Base-by-base conservation (phyloP, 2,888 invertebrate species). In the Smittia aterrima region DNA sequence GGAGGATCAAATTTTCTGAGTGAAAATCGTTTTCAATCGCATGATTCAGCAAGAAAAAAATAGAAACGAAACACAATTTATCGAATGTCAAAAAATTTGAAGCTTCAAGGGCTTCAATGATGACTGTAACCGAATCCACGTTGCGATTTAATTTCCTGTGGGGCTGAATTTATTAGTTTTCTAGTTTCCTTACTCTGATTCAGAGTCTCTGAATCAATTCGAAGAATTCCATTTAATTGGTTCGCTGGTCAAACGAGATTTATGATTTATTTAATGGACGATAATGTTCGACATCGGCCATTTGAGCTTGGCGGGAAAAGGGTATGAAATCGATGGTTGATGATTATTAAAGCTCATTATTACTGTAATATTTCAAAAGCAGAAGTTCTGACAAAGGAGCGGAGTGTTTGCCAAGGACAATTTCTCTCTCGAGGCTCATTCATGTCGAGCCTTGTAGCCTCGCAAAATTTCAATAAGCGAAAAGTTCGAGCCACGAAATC, bases 81-180 rank as follows among this genome's bases (percentile, higher is more conserved):
- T 47, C 11, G 47, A 47, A 47, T 13, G 47, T 13, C 47, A n/a
- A n/a, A 47, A 16, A 13, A 47, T 2, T n/a, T 3, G 47, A 47
- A 16, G 47, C 32, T 47, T n/a, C 16, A 47, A 47, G 47, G 47
- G 16, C 47, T 47, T 11, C 47, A n/a, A 16, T 47, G 47, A 47
- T 4, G 16, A 47, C 47, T 47, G 47, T n/a, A 22, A 62, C 25
- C 13, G 24, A 62, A 3, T 41, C 40, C 40, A 22, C 20, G 66
- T 67, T 67, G 40, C 40, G 22, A 27, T 67, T 67, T 67, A 67
- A 67, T 67, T 67, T 66, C 66, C 66, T 66, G 18, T 38, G 66
- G 38, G 66, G 18, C 9, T 47, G 16, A 47, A 47, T 47, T 47
- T 47, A 47, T 47, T 47, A 47, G 47, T 47, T 47, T 47, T 47